Evolutionary conservation across 2,888 invertebrate genomes (phyloP), one percentile per base, ranked within the genome.

Genomic region (Vanessa cardui): DNA sequence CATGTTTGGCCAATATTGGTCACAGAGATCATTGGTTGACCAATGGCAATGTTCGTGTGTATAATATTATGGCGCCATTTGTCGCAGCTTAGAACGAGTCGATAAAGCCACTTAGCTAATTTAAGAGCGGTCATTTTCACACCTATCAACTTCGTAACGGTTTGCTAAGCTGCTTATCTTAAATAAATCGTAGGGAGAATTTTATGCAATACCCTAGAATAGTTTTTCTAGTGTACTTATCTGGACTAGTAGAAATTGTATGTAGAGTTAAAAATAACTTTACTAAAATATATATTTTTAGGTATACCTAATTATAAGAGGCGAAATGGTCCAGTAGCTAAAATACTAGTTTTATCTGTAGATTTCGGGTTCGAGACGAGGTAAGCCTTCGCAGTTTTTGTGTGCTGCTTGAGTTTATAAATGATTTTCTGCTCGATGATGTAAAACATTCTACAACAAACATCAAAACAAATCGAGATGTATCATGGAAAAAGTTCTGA

Each of bases 51-150:
- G 52, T 26, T 69, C 58, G 65, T 73, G 64, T 64, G 72, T 73
- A 46, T 69, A 16, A 72, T 78, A 82, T 80, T 78, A 73, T 76
- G 71, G 47, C 60, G 73, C 73, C 77, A 83, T 84, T 84, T 81
- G 80, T 82, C 79, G 71, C 73, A 72, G 77, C 76, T 81, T 80
- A 82, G 62, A 75, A 73, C 72, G 71, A 73, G 72, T 78, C 79
- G 83, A 85, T 86, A 86, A 80, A 84, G 83, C 83, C 80, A 84
- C 85, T 83, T 80, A 81, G 83, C 80, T 82, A 80, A 85, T 85
- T 83, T 83, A 83, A 79, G 79, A 80, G 77, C 76, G 70, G 78
- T 72, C 73, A 74, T 83, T 83, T 83, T 81, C 81, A 83, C 85
- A 83, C 81, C 79, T 82, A 77, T 69, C 76, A 73, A 74, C 77